Conservation (phyloP, 2,888 invertebrate species). For the Caenorhabditis sp. region DNA sequence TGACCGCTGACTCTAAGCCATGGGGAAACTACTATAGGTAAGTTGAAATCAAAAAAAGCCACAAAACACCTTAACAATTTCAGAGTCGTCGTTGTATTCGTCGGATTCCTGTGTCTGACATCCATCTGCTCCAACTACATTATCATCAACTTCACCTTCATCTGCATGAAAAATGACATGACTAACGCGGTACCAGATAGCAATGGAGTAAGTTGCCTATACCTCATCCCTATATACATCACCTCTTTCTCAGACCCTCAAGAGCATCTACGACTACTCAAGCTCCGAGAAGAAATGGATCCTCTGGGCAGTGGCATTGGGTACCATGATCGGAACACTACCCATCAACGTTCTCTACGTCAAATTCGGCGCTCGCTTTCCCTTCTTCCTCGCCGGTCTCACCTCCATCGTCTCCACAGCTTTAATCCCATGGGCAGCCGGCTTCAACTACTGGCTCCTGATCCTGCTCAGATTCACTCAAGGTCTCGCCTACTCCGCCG, state of each 20-base stretch:
- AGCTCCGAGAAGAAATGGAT: constrained; percentile 72
- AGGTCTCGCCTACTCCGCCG: constrained; percentile 72
- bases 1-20: constrained; percentile 16
- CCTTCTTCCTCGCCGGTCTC: constrained; percentile 71
- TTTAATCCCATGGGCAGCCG: constrained; percentile 69
- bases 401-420: constrained; percentile 67
- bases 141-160: constrained; percentile 76
- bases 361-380: constrained; percentile 71
- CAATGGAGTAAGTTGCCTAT: constrained; percentile 48
- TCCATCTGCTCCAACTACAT: constrained; percentile 74
- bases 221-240: too few relatives aligned
- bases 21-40: constrained; percentile 61
- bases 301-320: constrained; percentile 76
- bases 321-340: constrained; percentile 76
- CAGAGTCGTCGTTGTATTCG: constrained; percentile 62
- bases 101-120: constrained; percentile 72
- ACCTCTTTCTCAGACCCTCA: constrained; percentile 30
- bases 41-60: neutral
- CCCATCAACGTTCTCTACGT: constrained; percentile 77
- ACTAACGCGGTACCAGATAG: constrained; percentile 42
- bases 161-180: constrained; percentile 74
- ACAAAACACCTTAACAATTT: too few relatives aligned
- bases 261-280: constrained; percentile 69
- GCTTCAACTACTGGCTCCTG: constrained; percentile 56
- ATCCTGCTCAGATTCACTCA: constrained; percentile 55